These are phyloP conservation scores for Lepilemur ruficaudatus DNA, from an alignment of 2,797 vertebrate genomes.

Conservation along the genomic window DNA sequence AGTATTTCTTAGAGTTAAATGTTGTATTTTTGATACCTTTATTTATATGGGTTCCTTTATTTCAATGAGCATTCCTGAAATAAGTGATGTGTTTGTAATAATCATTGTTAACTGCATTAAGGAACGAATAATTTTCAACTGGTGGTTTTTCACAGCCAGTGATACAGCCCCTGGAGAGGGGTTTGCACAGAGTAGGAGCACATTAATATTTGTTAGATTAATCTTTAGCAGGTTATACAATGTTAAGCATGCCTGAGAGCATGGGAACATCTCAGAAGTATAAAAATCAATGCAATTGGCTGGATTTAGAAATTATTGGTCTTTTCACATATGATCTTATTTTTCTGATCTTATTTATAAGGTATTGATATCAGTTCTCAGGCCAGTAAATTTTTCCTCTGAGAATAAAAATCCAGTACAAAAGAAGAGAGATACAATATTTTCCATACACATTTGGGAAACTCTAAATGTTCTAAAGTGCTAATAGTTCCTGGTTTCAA, in stretches of 20 bases:
- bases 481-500: neutral
- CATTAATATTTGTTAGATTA: neutral
- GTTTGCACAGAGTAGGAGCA: neutral
- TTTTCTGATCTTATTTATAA: constrained; percentile 3
- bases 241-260: neutral
- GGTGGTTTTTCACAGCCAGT: neutral
- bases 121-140: neutral
- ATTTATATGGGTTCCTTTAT: constrained; percentile 52
- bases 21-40: constrained; percentile 41
- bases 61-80: constrained; percentile 51
- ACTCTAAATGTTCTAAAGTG: neutral
- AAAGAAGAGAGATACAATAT: neutral
- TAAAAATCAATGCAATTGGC: neutral
- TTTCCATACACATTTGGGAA: neutral
- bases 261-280: constrained; percentile 6
- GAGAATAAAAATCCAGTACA: constrained; percentile 27
- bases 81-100: neutral
- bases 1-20: neutral
- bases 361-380: constrained; percentile 4
- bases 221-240: neutral
- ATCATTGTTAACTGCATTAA: neutral
- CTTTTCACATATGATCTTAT: neutral
- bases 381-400: neutral
- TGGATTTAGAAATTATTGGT: constrained; percentile 22
- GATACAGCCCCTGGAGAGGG: neutral